Evolutionary conservation across 2,888 invertebrate genomes (phyloP), one percentile per base, ranked within the genome.

Genomic region (Microplitis deprimator): DNA sequence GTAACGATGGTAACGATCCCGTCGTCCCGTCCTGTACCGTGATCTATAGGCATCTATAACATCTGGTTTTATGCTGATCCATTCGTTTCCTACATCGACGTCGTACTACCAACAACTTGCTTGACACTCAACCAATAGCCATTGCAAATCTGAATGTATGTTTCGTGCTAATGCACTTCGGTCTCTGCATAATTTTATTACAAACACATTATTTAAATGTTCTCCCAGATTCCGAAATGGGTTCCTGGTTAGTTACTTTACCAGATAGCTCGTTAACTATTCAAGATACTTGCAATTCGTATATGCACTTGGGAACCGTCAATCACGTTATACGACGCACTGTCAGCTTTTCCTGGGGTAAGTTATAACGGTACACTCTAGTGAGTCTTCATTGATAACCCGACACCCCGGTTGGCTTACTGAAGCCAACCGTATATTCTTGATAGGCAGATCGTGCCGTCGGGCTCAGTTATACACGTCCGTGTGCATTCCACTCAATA

Each of bases 81-180:
- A 81, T 82, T 83, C 80, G 79, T 81, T 83, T 83, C 79, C 81
- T 79, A 79, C 50, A 50, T 50, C 50, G 13, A 3, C 50, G 13
- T 50, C 4, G 29, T 29, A 29, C 29, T 29, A 29, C 29, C 29
- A 29, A 29, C 50, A 50, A 13, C 50, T 50, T 13, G 50, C 10
- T 29, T 50, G 50, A 50, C 50, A 50, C 50, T 13, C 50, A 4
- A 50, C 50, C 50, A 50, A 50, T 50, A 50, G 50, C 50, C 13
- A 50, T 13, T 50, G 50, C 13, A 13, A 13, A 50, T 50, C 41
- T 1, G 38, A n/a, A 16, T 68, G 10, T 7, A 68, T 68, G 16
- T 13, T 59, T 8, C 59, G 50, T 50, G 29, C 16, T 50, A 50
- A 50, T 50, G 50, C 13, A 50, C 41, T 29, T 59, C 16, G 59